phyloP scores from a whole-genome alignment of 2,113 vertebrate genomes.

The Rostratula benghalensis region DNA sequence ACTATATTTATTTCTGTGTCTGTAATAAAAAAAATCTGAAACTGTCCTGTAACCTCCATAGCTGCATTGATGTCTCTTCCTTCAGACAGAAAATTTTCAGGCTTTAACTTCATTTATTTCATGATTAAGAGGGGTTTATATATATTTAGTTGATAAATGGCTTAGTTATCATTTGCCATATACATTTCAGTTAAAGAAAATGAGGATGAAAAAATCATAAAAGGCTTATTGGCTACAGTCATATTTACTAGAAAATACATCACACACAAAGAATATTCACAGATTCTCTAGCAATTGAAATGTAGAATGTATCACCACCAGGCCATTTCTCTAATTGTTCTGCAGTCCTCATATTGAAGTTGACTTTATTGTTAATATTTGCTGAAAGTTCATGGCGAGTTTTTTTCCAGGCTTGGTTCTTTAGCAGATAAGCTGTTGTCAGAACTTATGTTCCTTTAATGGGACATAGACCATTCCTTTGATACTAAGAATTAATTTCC shows the following conservation, averaged over 20 bases:
- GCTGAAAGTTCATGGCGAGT: neutral
- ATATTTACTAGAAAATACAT: neutral
- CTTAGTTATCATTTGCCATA: neutral
- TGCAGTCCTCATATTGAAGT: accelerated
- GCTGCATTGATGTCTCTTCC: neutral
- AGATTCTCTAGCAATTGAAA: neutral
- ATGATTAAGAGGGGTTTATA: neutral
- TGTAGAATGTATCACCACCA: neutral
- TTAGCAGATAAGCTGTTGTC: neutral
- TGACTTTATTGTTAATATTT: neutral
- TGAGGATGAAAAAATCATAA: neutral
- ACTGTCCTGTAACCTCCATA: neutral
- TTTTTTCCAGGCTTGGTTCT: neutral
- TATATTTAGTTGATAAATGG: neutral
- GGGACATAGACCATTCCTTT: neutral
- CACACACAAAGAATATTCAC: neutral
- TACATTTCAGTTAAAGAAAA: neutral
- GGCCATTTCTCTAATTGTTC: neutral
- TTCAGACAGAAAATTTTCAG: neutral
- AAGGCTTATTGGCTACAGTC: neutral
- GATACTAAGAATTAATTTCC: neutral
- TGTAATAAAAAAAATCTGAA: neutral
- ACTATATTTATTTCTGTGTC: neutral
- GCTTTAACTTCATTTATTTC: neutral
- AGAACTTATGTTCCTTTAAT: neutral